Conservation (phyloP, 2,888 invertebrate species). For the Brachynemurus nebulosus region DNA sequence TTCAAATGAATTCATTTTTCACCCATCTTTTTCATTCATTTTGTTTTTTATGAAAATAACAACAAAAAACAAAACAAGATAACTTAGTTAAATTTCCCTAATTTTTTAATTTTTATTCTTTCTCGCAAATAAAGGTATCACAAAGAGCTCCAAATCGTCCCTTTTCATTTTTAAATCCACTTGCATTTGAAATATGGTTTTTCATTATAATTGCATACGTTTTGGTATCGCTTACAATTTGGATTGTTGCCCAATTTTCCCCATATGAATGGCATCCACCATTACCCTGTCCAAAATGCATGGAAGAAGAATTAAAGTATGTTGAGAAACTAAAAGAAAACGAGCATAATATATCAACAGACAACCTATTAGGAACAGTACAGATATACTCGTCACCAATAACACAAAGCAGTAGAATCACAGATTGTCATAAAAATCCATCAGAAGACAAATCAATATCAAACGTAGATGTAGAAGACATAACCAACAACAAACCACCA, state of each 20-base stretch:
- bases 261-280: conserved; percentile 68
- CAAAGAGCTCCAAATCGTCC: conserved; percentile 52
- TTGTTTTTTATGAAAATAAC: no score
- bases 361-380: no score
- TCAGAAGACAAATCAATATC: no score
- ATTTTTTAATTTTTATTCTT: conserved; percentile 4
- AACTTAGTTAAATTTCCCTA: not conserved
- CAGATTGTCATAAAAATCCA: no score
- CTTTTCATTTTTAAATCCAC: conserved; percentile 75
- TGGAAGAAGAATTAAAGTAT: conserved; percentile 19
- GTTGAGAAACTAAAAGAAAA: conserved; percentile 6
- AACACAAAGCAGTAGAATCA: no score
- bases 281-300: conserved; percentile 40
- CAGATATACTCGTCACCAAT: no score
- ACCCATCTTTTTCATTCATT: not conserved
- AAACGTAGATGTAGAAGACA: no score
- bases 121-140: conserved; percentile 32
- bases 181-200: conserved; percentile 75
- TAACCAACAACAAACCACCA: no score
- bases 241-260: conserved; percentile 73
- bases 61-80: not conserved
- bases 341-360: not conserved
- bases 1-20: not conserved
- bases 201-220: conserved; percentile 66
- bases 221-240: conserved; percentile 64